phyloP scores from a whole-genome alignment of 2,888 invertebrate genomes.

The Falcaria lacertinaria region DNA sequence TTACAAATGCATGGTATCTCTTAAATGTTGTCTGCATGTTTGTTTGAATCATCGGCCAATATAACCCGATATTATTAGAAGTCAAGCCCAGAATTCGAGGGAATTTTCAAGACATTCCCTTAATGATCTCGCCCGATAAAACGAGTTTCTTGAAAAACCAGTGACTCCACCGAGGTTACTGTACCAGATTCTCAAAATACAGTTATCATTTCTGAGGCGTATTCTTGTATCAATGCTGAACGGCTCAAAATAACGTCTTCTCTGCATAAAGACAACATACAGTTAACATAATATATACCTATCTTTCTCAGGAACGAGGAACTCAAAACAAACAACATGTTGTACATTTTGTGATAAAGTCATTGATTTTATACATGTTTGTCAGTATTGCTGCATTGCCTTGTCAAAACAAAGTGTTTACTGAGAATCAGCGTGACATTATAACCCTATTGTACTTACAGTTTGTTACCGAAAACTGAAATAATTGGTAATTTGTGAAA shows the following conservation, averaged over 20 bases:
- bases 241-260: not conserved
- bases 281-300: not conserved
- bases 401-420: no score
- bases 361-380: no score
- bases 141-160: not conserved
- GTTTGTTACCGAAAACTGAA: no score
- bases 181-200: not conserved
- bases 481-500: no score
- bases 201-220: not conserved
- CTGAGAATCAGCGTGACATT: no score
- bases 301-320: not conserved
- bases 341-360: not conserved
- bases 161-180: not conserved
- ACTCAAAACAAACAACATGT: not conserved
- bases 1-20: not conserved
- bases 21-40: not conserved
- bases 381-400: no score
- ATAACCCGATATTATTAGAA: not conserved
- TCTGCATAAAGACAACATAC: not conserved
- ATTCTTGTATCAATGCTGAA: not conserved
- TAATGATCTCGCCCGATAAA: not conserved
- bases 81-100: not conserved
- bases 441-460: no score
- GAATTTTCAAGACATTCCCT: not conserved
- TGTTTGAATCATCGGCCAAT: not conserved